Conservation (phyloP, 1,140 invertebrate species). For the Calephelis virginiensis region DNA sequence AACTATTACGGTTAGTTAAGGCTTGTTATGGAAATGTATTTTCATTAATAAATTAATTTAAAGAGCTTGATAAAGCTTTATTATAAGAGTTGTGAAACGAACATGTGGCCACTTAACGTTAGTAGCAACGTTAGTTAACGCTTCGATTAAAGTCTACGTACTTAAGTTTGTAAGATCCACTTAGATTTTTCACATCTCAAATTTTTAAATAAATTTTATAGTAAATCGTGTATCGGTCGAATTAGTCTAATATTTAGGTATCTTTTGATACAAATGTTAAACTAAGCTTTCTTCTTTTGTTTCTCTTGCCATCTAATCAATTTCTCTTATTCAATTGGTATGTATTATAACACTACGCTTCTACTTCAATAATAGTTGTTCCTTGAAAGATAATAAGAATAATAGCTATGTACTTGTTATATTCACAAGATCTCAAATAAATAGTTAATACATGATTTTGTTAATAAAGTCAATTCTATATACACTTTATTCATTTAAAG, state of each 20-base stretch:
- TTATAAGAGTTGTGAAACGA: slow-evolving; percentile 77
- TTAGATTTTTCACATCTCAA: slow-evolving; percentile 29
- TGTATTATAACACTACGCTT: neutral
- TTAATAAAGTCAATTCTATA: too few species aligned
- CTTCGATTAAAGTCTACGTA: slow-evolving; percentile 29
- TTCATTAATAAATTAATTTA: slow-evolving; percentile 58
- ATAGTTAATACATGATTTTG: neutral
- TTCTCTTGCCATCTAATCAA: neutral
- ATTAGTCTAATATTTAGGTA: slow-evolving; percentile 1
- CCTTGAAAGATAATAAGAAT: slow-evolving; percentile 12
- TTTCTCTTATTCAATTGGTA: neutral
- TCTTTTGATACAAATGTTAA: slow-evolving; percentile 1
- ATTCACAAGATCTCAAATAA: slow-evolving; percentile 5
- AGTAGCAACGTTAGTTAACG: slow-evolving; percentile 30
- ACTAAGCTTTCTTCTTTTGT: neutral
- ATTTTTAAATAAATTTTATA: slow-evolving; percentile 18
- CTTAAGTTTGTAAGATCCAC: slow-evolving; percentile 28
- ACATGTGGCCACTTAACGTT: slow-evolving; percentile 70
- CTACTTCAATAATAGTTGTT: slow-evolving; percentile 9
- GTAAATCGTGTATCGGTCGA: slow-evolving; percentile 6
- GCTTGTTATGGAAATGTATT: slow-evolving; percentile 34
- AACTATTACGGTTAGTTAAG: slow-evolving; percentile 30
- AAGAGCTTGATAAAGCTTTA: slow-evolving; percentile 77
- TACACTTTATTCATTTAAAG: too few species aligned
- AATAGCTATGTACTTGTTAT: slow-evolving; percentile 1